Conservation (phyloP, 1,140 invertebrate genomes). For the Drosophila persimilis region DNA sequence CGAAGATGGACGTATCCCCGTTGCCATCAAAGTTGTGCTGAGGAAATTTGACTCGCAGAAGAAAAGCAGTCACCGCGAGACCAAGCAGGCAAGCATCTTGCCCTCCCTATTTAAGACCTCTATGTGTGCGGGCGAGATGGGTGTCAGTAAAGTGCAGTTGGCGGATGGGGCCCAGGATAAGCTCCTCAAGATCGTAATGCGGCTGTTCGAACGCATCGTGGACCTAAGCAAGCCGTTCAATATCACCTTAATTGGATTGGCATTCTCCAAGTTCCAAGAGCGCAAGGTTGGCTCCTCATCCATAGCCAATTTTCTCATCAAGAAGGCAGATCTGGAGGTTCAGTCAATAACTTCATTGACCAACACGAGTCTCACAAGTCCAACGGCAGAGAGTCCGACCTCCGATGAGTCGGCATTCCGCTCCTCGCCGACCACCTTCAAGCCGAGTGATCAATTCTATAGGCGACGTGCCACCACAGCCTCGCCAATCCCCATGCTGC, state of each 20-base stretch:
- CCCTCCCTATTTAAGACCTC: constrained; percentile 86
- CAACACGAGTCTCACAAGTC: constrained; percentile 78
- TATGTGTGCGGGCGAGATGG: constrained; percentile 81
- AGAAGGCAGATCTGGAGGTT: constrained; percentile 87
- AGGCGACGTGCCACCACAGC: constrained; percentile 77
- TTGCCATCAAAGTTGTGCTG: constrained; percentile 88
- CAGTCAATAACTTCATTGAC: constrained; percentile 87
- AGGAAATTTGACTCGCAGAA: constrained; percentile 86
- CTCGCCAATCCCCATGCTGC: constrained; percentile 84
- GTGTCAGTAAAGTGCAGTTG: constrained; percentile 82
- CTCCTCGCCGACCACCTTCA: constrained; percentile 75
- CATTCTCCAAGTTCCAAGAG: constrained; percentile 91
- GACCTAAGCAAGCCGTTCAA: constrained; percentile 89
- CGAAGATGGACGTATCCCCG: constrained; percentile 90
- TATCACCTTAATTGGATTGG: constrained; percentile 89
- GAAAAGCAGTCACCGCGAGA: constrained; percentile 87
- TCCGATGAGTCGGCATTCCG: constrained; percentile 72
- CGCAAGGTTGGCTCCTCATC: constrained; percentile 86
- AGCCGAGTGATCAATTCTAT: constrained; percentile 80
- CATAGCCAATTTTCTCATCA: constrained; percentile 88
- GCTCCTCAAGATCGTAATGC: constrained; percentile 88
- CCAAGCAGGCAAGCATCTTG: constrained; percentile 88
- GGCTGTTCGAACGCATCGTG: constrained; percentile 89
- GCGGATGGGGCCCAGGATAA: constrained; percentile 86
- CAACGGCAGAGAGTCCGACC: constrained; percentile 55